Evolutionary conservation across 1,140 invertebrate species (phyloP).

Genomic region (Acromyrmex echinatior): DNA sequence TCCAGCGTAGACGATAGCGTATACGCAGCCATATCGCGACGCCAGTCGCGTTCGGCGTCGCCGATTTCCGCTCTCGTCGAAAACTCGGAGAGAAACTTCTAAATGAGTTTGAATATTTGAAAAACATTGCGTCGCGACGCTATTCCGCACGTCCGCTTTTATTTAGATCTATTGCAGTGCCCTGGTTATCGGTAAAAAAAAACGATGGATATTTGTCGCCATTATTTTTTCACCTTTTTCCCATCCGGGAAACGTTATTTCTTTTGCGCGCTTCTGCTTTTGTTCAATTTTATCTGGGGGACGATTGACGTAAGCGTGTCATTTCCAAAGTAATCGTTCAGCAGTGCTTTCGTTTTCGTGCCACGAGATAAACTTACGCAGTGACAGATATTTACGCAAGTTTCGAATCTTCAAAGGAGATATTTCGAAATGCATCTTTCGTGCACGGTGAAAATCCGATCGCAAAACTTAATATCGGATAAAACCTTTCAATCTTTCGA

Average conservation of each 20-base stretch:
- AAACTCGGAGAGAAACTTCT: slow-evolving; percentile 7
- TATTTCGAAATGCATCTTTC: background rate
- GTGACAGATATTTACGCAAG: background rate
- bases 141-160: slow-evolving; percentile 17
- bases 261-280: background rate
- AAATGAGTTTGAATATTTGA: slow-evolving; percentile 42
- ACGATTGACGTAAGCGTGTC: slow-evolving; percentile 4
- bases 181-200: background rate
- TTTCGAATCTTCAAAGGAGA: background rate
- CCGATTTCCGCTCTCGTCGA: background rate
- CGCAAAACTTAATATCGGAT: background rate
- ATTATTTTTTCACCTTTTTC: background rate
- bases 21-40: slow-evolving; percentile 6
- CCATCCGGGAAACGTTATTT: background rate
- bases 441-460: background rate
- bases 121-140: background rate
- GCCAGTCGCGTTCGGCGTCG: background rate
- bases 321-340: background rate
- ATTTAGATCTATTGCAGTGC: background rate
- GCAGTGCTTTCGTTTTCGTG: background rate
- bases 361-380: background rate
- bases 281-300: slow-evolving; percentile 10
- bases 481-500: background rate
- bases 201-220: background rate
- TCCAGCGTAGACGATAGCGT: background rate